Base-by-base conservation (phyloP, 2,113 vertebrate species). In the Crotophaga sulcirostris region DNA sequence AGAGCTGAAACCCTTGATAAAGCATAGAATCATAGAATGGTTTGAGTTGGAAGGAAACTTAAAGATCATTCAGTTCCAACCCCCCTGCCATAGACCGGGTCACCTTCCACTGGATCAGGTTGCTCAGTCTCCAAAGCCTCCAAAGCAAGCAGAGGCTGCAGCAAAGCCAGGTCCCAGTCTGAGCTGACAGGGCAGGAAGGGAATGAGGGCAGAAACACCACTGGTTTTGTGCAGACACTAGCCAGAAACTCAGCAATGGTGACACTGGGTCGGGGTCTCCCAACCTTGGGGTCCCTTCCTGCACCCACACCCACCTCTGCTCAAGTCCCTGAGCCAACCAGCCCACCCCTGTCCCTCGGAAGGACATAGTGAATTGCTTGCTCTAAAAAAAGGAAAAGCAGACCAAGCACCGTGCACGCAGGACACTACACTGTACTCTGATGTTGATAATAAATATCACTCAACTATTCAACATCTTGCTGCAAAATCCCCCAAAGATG, bases 1-100 rank as follows among this genome's bases (percentile, higher is more conserved):
- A 69, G 66, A 87, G 91, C 83, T 12, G 42, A 56, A 82, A 63
- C 16, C 38, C 55, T 56, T 45, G 87, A 90, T 81, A 91, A 93
- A 94, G 75, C 79, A 64, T 21, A 49, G 47, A 47, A 49, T 49
- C 21, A 47, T 47, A 49, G 47, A 49, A 49, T 49, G 23, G 47
- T 49, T 24, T 49, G 47, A 20, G 47, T 49, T 49, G 21, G 20
- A 24, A 49, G 11, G 47, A 12, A 24, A 10, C 21, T 24, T 18
- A 47, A 47, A 47, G 45, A 17, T 49, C 47, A 49, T 23, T 20
- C 47, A 49, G 47, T 49, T 49, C 47, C 10, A 21, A 24, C 23
- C 21, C 21, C 47, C 47, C 18, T 47, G 47, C 47, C 23, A 24
- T 49, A 20, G 21, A 9, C 47, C 21, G 47, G 12, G 47, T 24